Evolutionary conservation across 2,113 vertebrate species (phyloP).

Genomic region (Spea multiplicata): DNA sequence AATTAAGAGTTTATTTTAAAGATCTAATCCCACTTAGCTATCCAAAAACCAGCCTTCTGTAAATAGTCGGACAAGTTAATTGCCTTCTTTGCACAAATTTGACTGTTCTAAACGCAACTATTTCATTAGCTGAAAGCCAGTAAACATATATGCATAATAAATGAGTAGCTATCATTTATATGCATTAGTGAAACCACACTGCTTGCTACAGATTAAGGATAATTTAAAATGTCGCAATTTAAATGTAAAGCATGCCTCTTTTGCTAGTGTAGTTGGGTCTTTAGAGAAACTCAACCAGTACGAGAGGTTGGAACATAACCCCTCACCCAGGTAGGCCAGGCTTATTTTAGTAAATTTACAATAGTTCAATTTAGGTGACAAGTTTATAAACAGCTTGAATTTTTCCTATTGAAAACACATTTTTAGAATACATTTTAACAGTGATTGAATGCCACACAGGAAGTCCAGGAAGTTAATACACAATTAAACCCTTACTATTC

Average conservation of each 20-base stretch:
- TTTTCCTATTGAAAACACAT: no score
- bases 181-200: not conserved
- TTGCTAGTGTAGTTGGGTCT: not conserved
- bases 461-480: no score
- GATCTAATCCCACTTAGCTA: conserved; percentile 21
- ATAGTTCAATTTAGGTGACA: no score
- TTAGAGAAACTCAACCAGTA: not conserved
- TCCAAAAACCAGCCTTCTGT: conserved; percentile 13
- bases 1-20: conserved; percentile 23
- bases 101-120: not conserved
- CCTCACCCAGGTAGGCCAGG: no score
- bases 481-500: no score
- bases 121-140: conserved; percentile 1
- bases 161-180: not conserved
- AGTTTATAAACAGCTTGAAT: no score
- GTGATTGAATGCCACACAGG: no score
- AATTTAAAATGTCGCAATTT: not conserved
- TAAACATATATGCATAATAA: conserved; percentile 11
- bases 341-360: no score
- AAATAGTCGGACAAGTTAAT: conserved; percentile 4
- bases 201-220: not conserved
- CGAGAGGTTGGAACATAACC: no score
- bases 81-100: conserved; percentile 8
- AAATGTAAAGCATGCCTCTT: not conserved
- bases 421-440: no score